Base-by-base conservation (phyloP, 2,797 vertebrate species). In the Acanthurus lineatus region DNA sequence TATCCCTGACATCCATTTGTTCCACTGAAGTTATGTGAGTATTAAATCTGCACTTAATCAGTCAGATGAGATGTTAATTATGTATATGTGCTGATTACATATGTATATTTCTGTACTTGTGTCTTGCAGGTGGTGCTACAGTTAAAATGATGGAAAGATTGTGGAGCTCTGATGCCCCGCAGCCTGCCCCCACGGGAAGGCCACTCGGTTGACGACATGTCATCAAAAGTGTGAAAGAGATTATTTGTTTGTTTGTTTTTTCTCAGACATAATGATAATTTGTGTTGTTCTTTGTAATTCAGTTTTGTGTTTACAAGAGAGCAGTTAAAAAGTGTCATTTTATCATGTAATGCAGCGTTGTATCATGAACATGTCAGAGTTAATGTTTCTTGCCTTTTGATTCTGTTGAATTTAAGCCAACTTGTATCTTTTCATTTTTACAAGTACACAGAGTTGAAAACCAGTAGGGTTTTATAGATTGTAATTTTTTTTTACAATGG, bases 91-190 rank as follows among this genome's bases (percentile, higher is more conserved):
- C 28, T 32, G 28, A 32, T 32, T 32, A 32, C 28, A 4, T 32
- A 32, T 32, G 28, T 32, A 32, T 32, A 32, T n/a, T 3, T 22
- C 4, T 56, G 53, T 56, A 2, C 20, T 51, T 32, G 25, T 77
- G 32, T 83, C 47, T 77, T 85, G 16, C 84, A 98, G 97, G 96
- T 97, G 76, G 92, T 97, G 69, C 84, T 96, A 76, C 97, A 98
- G 64, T 82, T 98, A 90, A 98, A 98, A 80, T 98, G 90, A 90
- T 44, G 35, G 12, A 65, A 1, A 35, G 0, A 6, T 44, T n/a
- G 19, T 51, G 45, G 35, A 32, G 61, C 2, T 4, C 9, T 5
- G 40, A 35, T 59, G 28, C 28, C 28, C 3, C n/a, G 6, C 28
- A 76, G 22, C 2, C 22, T 5, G 6, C 5, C 40, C 47, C 35